These are phyloP conservation scores for Rhabdomys dilectus DNA, from an alignment of 2,113 vertebrate species.

Conservation along the genomic window DNA sequence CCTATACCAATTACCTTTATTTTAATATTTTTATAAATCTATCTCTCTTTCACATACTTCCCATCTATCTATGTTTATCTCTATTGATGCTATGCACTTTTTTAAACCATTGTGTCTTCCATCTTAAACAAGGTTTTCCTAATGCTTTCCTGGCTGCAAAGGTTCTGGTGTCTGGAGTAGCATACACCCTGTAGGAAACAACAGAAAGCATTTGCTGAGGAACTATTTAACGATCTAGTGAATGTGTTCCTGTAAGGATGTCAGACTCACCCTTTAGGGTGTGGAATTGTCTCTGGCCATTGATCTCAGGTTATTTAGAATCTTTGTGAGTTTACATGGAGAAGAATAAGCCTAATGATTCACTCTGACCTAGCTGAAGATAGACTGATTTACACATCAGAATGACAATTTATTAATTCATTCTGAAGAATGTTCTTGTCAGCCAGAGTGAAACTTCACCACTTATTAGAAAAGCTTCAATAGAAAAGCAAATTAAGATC, in stretches of 20 bases:
- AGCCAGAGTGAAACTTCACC: neutral
- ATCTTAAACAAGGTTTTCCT: neutral
- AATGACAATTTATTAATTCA: slow-evolving; percentile 47
- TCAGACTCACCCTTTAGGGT: neutral
- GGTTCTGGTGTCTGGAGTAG: neutral
- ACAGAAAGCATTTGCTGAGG: neutral
- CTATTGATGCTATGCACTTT: neutral
- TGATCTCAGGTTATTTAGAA: neutral
- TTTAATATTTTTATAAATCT: slow-evolving; percentile 5
- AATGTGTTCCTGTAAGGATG: neutral
- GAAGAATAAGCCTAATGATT: slow-evolving; percentile 20
- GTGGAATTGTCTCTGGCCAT: neutral
- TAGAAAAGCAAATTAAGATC: slow-evolving; percentile 61
- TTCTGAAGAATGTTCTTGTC: neutral
- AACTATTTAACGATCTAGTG: neutral
- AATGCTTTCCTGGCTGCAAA: neutral
- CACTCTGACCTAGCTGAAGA: neutral
- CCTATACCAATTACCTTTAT: neutral
- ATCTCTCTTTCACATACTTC: neutral
- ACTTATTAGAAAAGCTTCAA: neutral
- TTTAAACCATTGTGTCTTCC: neutral
- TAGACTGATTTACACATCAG: neutral
- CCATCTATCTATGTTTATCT: neutral
- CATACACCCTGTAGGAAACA: neutral
- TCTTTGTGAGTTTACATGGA: neutral